Evolutionary conservation across 37 sponge, comb jelly and placozoan genomes (phyloP), one percentile per base, ranked within the genome.

Genomic region (Cladorhizidae sp.): DNA sequence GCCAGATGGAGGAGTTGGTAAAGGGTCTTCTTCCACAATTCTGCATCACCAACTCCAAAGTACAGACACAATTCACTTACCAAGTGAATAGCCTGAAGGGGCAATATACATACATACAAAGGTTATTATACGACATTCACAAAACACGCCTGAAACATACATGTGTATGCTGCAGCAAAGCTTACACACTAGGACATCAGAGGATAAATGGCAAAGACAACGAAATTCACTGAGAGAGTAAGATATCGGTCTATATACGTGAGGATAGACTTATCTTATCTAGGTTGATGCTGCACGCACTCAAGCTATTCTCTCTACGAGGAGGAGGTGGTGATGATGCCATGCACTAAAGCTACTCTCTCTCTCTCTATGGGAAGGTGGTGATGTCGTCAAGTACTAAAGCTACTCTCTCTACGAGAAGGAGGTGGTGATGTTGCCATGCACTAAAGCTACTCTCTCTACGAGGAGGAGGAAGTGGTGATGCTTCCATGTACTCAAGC

Each of bases 71-170:
- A 26, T 52, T 74, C 83, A 52, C 75, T 35, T 22, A 41, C 62
- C 67, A 83, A 55, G 41, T 64, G 51, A n/a, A 83, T 41, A 41
- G 75, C 74, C 83, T 83, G 75, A 67, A 38, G 8, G 11, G 21
- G 26, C 3, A 35, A n/a, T 2, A 67, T 7, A 67, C 11, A 67
- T 36, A 67, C 21, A 67, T 8, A 29, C 33, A 22, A 41, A 41
- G 9, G 36, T 17, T 36, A 71, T 7, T 45, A 45, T 9, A 45
- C 49, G 8, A 45, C 49, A 45, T 9, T 45, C 49, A 45, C 49
- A 45, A 12, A n/a, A n/a, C n/a, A n/a, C n/a, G n/a, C n/a, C n/a
- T n/a, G n/a, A n/a, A n/a, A n/a, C 20, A 25, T 64, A 54, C 55
- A 54, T 54, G 17, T 12, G 17, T 20, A 54, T 54, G 17, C 17